Percentiles rank a stretch among this genome's conserved stretches.
phyloP scores from a whole-genome alignment of 2,113 vertebrate species.

The Calidris pygmaea region DNA sequence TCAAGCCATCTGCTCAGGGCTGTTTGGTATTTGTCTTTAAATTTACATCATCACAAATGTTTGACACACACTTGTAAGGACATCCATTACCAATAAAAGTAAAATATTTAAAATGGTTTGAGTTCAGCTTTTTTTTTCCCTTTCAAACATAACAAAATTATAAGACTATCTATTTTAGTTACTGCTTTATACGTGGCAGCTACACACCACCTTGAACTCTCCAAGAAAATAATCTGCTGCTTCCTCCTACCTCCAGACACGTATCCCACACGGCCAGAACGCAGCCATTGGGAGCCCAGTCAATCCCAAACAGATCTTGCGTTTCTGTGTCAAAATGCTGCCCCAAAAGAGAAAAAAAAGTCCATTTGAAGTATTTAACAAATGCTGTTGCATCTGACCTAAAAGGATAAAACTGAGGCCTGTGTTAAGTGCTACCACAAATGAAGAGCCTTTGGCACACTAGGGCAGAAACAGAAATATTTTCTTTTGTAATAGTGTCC shows the following conservation, averaged over 20 bases:
- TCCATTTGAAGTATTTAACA: background rate
- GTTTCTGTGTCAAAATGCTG: conserved; percentile 96
- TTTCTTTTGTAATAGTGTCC: background rate
- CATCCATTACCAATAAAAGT: background rate
- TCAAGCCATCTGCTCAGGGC: too few relatives aligned
- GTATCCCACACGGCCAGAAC: conserved; percentile 93
- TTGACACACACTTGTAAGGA: background rate
- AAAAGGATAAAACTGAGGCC: too few relatives aligned
- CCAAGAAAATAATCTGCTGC: background rate
- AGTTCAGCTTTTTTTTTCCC: too few relatives aligned
- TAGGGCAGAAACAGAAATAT: background rate
- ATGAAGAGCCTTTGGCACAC: background rate
- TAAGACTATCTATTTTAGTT: background rate
- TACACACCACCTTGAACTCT: background rate
- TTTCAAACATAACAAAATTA: too few relatives aligned
- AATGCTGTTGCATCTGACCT: background rate
- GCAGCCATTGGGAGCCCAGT: conserved; percentile 96
- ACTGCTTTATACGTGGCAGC: background rate
- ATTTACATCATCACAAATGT: background rate
- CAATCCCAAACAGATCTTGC: conserved; percentile 89
- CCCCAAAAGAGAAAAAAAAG: background rate
- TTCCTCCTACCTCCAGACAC: conserved; percentile 86
- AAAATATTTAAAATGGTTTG: background rate
- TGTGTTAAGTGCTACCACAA: background rate
- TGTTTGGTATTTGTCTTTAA: too few relatives aligned